Evolutionary conservation across 1,140 invertebrate genomes (phyloP).

Genomic region (Lamellibrachia luymesi): DNA sequence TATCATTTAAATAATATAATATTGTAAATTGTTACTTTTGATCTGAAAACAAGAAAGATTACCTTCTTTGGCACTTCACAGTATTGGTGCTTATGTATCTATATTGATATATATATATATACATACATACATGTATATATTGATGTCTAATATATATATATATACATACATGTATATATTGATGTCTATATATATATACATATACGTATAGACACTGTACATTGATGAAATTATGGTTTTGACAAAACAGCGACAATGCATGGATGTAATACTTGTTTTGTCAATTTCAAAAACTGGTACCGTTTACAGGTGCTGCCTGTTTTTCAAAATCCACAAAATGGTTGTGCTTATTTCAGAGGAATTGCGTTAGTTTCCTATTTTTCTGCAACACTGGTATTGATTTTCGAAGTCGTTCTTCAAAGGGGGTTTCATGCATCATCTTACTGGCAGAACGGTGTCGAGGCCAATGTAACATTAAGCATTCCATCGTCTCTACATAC

Average conservation of each 20-base stretch:
- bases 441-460: background rate
- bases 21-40: background rate
- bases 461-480: background rate
- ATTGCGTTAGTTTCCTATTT: background rate
- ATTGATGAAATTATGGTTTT: background rate
- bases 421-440: background rate
- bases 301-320: background rate
- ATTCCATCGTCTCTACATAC: background rate
- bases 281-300: background rate
- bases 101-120: too few species aligned
- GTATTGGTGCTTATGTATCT: background rate
- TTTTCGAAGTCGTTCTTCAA: background rate
- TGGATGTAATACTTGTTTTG: background rate
- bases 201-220: background rate
- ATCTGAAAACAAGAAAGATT: background rate
- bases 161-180: too few species aligned
- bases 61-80: background rate
- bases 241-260: background rate
- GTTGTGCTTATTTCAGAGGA: background rate
- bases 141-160: too few species aligned
- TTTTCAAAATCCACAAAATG: background rate
- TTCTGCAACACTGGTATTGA: background rate
- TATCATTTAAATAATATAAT: background rate
- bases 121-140: too few species aligned
- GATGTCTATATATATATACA: too few species aligned